Evolutionary conservation across 2,888 invertebrate genomes (phyloP).

Genomic region (Trichogramma evanescens): DNA sequence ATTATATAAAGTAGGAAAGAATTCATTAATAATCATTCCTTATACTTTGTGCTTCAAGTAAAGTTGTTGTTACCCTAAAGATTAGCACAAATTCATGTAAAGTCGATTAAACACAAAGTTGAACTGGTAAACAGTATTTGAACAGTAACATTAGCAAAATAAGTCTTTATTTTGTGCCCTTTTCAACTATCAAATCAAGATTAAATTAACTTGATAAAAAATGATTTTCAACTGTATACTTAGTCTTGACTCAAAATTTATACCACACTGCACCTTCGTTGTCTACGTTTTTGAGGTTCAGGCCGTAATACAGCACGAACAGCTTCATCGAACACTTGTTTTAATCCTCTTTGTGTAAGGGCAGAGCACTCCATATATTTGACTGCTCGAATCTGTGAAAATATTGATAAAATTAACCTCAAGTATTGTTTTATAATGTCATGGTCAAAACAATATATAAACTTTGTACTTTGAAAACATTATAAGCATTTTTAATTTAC

Average conservation of each 20-base stretch:
- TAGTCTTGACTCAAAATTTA: constrained; percentile 18
- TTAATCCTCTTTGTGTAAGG: constrained; percentile 93
- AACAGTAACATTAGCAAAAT: constrained; percentile 20
- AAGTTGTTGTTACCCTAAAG: too few species aligned
- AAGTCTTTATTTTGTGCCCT: constrained; percentile 20
- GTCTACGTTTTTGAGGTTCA: constrained; percentile 89
- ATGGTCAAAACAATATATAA: not conserved
- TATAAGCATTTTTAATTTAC: constrained; percentile 24
- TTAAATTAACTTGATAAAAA: constrained; percentile 18
- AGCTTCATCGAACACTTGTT: constrained; percentile 98
- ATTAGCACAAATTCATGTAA: too few species aligned
- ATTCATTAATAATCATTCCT: too few species aligned
- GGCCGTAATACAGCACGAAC: constrained; percentile 95
- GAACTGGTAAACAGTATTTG: constrained; percentile 18
- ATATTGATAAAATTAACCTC: not conserved
- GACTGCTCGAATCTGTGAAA: constrained; percentile 75
- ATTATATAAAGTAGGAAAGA: too few species aligned
- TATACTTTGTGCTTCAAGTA: too few species aligned
- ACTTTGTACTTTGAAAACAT: not conserved
- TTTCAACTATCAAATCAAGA: constrained; percentile 15
- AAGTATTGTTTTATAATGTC: not conserved
- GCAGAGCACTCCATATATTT: constrained; percentile 99
- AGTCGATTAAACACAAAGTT: not conserved
- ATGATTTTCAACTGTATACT: constrained; percentile 9
- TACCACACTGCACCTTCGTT: constrained; percentile 67